A percentile compares a stretch with the other conserved stretches of the same genome.
Conservation (phyloP, 2,888 invertebrate species). For the Apodemia zela region DNA sequence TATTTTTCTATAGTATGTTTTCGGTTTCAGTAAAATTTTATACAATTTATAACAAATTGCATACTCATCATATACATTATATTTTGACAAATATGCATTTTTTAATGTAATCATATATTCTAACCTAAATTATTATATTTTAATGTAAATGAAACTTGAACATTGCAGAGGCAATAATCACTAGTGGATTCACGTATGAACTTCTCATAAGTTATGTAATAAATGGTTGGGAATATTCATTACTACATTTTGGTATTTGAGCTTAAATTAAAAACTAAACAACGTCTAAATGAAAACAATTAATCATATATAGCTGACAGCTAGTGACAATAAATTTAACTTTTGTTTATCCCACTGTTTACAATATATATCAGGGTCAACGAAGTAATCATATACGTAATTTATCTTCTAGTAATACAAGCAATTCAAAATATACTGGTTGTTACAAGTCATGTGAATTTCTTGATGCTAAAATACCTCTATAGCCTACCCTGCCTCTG, state of each 20-base stretch:
- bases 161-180: neutral
- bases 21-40: neutral
- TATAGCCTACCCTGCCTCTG: too few relatives aligned
- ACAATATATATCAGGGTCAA: too few relatives aligned
- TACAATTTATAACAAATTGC: neutral
- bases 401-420: too few relatives aligned
- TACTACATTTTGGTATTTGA: neutral
- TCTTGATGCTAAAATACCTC: too few relatives aligned
- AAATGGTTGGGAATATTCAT: neutral
- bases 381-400: too few relatives aligned
- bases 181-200: neutral
- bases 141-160: neutral
- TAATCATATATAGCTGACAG: neutral
- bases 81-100: neutral
- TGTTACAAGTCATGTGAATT: too few relatives aligned
- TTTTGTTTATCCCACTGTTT: too few relatives aligned
- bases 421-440: too few relatives aligned
- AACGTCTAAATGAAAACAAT: neutral
- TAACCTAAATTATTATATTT: too few relatives aligned
- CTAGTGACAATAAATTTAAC: neutral
- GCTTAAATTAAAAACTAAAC: neutral
- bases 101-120: neutral
- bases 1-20: neutral
- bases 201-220: slow-evolving; percentile 1
- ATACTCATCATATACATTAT: neutral